Evolutionary conservation across 2,888 invertebrate species (phyloP), one percentile per base, ranked within the genome.

Genomic region (Caenorhabditis plicata): DNA sequence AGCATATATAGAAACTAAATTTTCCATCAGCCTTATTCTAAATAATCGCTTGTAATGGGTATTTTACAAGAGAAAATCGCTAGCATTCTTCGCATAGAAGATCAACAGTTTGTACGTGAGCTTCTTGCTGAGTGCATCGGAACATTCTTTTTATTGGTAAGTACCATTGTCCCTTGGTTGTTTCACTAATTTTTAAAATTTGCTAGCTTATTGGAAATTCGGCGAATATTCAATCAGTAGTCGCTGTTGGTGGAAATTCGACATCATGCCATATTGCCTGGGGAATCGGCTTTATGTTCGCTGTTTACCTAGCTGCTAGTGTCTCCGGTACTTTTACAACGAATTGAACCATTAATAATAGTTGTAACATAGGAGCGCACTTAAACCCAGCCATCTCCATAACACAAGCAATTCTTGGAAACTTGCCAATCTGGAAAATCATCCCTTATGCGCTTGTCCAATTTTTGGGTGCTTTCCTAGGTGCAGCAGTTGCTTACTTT

Each of bases 281-380:
- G 78, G 78, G 78, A 26, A 73, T 78, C 54, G 78, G 78, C 9
- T 77, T 78, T 52, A 74, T 77, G 62, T 78, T 78, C 33, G 78
- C 72, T 29, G 75, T 78, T n/a, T 77, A 70, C 38, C 41, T 73
- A 19, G 73, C 77, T 11, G 71, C 71, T 15, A 68, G 62, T 49
- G 73, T 77, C 17, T 78, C 77, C 15, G 77, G n/a, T n/a, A n/a
- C n/a, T n/a, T n/a, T n/a, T n/a, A n/a, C n/a, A n/a, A n/a, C n/a
- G n/a, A n/a, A n/a, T n/a, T n/a, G n/a, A n/a, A n/a, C n/a, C n/a
- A n/a, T n/a, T n/a, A n/a, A n/a, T n/a, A n/a, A n/a, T n/a, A n/a
- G n/a, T n/a, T n/a, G n/a, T n/a, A n/a, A n/a, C n/a, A n/a, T n/a
- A n/a, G n/a, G 76, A 26, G 78, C 63, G 3, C 75, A 78, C 49